Conservation (phyloP, 2,113 vertebrate species). For the Cyrtonyx montezumae region DNA sequence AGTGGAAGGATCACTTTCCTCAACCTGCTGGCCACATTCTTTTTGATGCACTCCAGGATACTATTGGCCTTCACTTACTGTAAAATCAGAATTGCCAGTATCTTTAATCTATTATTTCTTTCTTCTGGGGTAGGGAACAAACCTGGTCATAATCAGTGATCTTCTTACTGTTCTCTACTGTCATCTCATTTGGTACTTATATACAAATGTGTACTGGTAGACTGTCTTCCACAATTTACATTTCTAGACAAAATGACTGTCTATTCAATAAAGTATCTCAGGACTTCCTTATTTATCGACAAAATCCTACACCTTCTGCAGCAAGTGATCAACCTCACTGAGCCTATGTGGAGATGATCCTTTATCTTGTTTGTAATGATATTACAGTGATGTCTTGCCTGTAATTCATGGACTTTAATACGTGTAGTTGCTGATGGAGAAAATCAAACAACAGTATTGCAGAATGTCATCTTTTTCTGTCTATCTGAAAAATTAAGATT, state of each 20-base stretch:
- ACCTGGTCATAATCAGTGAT: neutral
- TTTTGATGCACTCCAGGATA: no score
- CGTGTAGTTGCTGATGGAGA: neutral
- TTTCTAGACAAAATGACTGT: neutral
- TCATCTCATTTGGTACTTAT: neutral
- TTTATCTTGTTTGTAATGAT: neutral
- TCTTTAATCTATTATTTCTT: neutral
- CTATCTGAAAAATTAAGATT: neutral
- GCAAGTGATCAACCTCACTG: neutral
- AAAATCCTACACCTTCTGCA: neutral
- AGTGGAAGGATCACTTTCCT: no score
- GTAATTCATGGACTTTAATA: neutral
- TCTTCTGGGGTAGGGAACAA: neutral
- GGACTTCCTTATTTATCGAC: neutral
- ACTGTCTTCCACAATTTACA: neutral
- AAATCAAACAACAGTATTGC: neutral
- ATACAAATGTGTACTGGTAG: neutral
- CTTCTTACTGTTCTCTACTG: neutral
- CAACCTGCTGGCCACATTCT: no score
- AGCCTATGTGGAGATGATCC: neutral
- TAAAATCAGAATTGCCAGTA: neutral
- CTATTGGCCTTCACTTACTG: neutral
- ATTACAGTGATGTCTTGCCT: neutral
- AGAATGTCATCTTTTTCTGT: neutral
- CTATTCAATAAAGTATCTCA: neutral